Evolutionary conservation across 2,888 invertebrate species (phyloP), one percentile per base, ranked within the genome.

Genomic region (Pristionchus japonicus): DNA sequence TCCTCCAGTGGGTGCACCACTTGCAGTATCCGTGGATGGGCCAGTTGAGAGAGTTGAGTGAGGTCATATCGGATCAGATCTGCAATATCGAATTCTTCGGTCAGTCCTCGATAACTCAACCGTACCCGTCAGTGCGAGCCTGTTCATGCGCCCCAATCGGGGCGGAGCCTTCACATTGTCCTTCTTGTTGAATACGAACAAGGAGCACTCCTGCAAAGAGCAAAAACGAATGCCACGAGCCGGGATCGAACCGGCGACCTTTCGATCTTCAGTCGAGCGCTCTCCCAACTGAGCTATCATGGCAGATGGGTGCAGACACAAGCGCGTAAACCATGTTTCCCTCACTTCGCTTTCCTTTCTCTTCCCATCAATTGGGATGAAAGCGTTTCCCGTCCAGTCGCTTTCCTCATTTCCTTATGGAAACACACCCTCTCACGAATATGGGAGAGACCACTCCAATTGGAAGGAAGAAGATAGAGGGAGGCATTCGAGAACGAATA

Each of bases 241-340:
- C 92, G 93, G 93, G 93, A 93, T 92, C 92, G 93, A 93, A 93
- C 93, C 93, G 92, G 93, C 89, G 93, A 93, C 93, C 90, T 93
- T 93, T 92, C 93, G 93, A 93, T 93, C 93, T 93, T 93, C 93
- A 93, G 93, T 93, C 93, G 93, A 93, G 93, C 93, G 93, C 93
- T 93, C 93, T 93, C 93, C 93, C 93, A 92, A 93, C 93, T 93
- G 93, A 93, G 93, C 93, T 93, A 93, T 92, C 91, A 86, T 86
- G 86, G 86, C 86, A 20, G 86, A 27, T 43, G 67, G 17, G 74
- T 7, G 20, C 13, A 3, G 11, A 0, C 2, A 1, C 64, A 4
- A 13, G 15, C 6, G 34, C 3, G 64, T 34, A 67, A 67, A 40
- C 74, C 80, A 23, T 49, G 17, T 80, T 49, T 80, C 37, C 13